Evolutionary conservation across 1,140 invertebrate genomes (phyloP).

Genomic region (Brachionus manjavacas): DNA sequence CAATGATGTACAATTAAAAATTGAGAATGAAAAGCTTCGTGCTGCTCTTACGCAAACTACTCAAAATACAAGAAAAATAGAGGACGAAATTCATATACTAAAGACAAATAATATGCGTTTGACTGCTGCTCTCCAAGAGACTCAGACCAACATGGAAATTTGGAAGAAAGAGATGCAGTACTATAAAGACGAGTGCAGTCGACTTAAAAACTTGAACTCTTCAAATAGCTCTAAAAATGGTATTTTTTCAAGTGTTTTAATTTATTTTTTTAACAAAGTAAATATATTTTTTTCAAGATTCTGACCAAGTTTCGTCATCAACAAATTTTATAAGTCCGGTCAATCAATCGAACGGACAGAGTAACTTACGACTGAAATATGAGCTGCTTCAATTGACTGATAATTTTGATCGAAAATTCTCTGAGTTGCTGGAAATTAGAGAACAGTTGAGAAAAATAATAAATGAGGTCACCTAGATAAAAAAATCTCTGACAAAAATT

Average conservation of each 20-base stretch:
- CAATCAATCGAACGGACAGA: background rate
- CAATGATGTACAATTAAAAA: background rate
- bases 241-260: background rate
- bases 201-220: constrained; percentile 67
- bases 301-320: constrained; percentile 16
- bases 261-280: no score
- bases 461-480: constrained; percentile 24
- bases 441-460: constrained; percentile 12
- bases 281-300: background rate
- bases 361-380: background rate
- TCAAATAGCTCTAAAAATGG: constrained; percentile 43
- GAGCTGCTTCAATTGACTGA: constrained; percentile 1
- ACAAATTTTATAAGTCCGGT: background rate
- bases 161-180: constrained; percentile 93
- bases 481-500: background rate
- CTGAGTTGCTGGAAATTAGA: constrained; percentile 21
- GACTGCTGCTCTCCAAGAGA: constrained; percentile 90
- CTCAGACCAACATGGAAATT: constrained; percentile 92
- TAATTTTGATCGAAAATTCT: constrained; percentile 14
- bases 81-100: constrained; percentile 86
- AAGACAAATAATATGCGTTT: constrained; percentile 91
- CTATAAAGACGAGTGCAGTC: constrained; percentile 88
- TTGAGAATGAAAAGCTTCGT: constrained; percentile 35
- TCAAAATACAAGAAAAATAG: constrained; percentile 93
- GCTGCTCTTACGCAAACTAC: constrained; percentile 66